phyloP scores from a whole-genome alignment of 2,888 invertebrate genomes.

The Nudaria mundana region DNA sequence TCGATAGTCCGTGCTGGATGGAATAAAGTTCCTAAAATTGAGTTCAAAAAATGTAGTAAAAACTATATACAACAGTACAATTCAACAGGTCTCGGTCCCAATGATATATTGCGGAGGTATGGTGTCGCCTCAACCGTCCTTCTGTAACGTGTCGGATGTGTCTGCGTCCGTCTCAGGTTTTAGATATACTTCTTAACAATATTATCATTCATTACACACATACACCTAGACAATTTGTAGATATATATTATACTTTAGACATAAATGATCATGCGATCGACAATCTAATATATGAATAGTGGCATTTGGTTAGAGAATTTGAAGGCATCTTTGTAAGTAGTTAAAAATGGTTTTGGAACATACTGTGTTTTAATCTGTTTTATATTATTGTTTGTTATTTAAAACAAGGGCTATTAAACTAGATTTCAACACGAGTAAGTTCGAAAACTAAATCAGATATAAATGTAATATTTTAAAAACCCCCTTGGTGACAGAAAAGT shows the following conservation, averaged over 20 bases:
- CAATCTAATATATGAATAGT: slow-evolving; percentile 6
- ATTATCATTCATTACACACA: neutral
- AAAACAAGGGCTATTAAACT: no score
- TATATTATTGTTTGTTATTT: no score
- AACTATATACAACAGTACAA: slow-evolving; percentile 13
- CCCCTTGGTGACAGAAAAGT: slow-evolving; percentile 40
- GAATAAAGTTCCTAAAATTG: no score
- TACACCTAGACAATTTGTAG: neutral
- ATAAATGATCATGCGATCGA: no score
- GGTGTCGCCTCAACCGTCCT: slow-evolving; percentile 73
- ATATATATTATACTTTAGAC: neutral
- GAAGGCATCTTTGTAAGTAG: slow-evolving; percentile 28
- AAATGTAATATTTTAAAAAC: neutral
- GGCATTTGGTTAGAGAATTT: slow-evolving; percentile 14
- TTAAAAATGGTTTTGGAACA: slow-evolving; percentile 13
- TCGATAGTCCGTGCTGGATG: no score
- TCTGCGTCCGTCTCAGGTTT: slow-evolving; percentile 71
- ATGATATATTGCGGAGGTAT: slow-evolving; percentile 74
- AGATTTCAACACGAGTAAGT: no score
- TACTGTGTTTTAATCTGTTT: slow-evolving; percentile 8
- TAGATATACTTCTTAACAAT: neutral
- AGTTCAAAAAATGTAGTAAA: no score
- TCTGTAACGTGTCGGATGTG: slow-evolving; percentile 73
- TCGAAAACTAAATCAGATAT: no score
- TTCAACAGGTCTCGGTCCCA: slow-evolving; percentile 67